Base-by-base conservation (phyloP, 2,888 invertebrate species). In the Eretmocerus hayati region DNA sequence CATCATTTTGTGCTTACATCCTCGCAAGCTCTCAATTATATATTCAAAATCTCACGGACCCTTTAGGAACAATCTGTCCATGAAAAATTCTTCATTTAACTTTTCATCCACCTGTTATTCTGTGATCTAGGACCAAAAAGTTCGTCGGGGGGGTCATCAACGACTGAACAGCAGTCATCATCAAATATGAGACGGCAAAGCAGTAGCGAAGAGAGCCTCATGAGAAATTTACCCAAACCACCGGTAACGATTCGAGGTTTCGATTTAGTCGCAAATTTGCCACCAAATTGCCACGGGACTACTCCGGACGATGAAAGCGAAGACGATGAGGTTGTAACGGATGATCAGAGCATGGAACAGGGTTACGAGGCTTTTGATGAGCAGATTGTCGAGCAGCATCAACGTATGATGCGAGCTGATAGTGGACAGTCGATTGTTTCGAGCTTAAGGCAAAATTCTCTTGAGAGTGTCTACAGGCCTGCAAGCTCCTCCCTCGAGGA, bases 231-330 rank as follows among this genome's bases (percentile, higher is more conserved):
- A 16, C 52, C 61, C 4, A 62, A 64, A 8, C 60, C 62, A 2
- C 59, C 62, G 2, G 55, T 50, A 0, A 58, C 56, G 20, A 58
- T 64, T 4, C 54, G 56, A 2, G 64, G 61, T 36, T 58, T 69
- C 1, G 69, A 70, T 47, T 59, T 70, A 0, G 63, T 70, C 1
- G 68, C 67, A 0, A 69, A 69, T 58, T 54, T 70, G 23, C 68
- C 70, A 1, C 15, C 31, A 15, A 31, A 13, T 3, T n/a, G n/a
- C n/a, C 4, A 13, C n/a, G 57, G 59, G 23, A 57, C 59, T 22
- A 59, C 44, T 3, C 35, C 19, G 0, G n/a, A 59, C 6, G 62
- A 64, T 4, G 68, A 65, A 23, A 68, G 67, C 48, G 68, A 69
- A 20, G 67, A 69, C 39, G 67, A 68, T 26, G 68, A 68, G 31